A percentile compares a stretch with the other conserved stretches of the same genome.
These are phyloP conservation scores for Apis cerana DNA, from an alignment of 1,140 invertebrate genomes.

Conservation along the genomic window DNA sequence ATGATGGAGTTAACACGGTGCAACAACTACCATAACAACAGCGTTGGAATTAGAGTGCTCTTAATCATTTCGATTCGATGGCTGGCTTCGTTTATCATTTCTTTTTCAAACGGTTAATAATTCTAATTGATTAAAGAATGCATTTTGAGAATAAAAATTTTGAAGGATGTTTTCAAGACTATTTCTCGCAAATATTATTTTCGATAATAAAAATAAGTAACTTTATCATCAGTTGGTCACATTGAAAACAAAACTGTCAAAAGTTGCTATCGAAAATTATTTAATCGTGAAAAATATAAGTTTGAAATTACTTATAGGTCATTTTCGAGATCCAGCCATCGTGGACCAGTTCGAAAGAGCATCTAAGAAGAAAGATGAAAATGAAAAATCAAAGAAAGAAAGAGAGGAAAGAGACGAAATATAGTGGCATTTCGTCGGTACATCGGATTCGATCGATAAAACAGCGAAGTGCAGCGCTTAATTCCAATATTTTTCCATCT, in stretches of 20 bases:
- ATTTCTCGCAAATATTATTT: too few relatives aligned
- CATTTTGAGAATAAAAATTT: background rate
- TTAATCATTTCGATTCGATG: background rate
- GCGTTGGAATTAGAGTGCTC: background rate
- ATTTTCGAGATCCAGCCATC: too few relatives aligned
- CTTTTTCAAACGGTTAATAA: too few relatives aligned
- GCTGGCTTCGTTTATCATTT: too few relatives aligned
- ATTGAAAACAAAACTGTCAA: too few relatives aligned
- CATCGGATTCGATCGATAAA: background rate
- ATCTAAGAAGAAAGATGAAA: background rate
- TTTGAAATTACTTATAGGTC: too few relatives aligned
- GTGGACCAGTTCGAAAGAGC: too few relatives aligned
- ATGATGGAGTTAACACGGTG: slow-evolving; percentile 59
- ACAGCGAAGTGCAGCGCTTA: background rate
- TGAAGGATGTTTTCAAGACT: too few relatives aligned
- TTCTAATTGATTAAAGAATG: too few relatives aligned
- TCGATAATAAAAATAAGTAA: too few relatives aligned
- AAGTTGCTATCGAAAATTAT: too few relatives aligned
- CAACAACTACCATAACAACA: slow-evolving; percentile 66
- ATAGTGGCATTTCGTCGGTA: background rate
- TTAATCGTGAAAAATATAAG: background rate
- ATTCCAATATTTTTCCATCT: background rate
- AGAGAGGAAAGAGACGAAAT: background rate
- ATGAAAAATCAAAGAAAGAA: background rate
- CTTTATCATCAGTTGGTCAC: too few relatives aligned